phyloP scores from a whole-genome alignment of 2,797 vertebrate genomes.

The Linurgus olivaceus region DNA sequence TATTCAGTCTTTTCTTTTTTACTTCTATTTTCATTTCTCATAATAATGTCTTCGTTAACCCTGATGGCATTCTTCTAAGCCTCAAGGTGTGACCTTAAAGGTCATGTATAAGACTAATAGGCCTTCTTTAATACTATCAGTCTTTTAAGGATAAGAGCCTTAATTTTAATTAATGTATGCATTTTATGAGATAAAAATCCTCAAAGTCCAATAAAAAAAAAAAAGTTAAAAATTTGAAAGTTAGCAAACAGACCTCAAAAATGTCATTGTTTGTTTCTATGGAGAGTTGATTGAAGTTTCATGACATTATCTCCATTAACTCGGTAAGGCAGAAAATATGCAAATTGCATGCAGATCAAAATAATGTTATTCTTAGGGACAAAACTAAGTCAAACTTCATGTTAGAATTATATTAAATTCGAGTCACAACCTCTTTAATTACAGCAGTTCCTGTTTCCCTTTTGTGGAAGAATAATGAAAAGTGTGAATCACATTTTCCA shows the following conservation, averaged over 20 bases:
- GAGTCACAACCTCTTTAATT: slow-evolving; percentile 3
- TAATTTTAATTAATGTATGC: not conserved
- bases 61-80: not conserved
- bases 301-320: not conserved
- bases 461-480: slow-evolving; percentile 32
- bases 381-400: not conserved
- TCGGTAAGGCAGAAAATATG: not conserved
- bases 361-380: not conserved
- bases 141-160: not conserved
- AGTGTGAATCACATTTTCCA: slow-evolving; percentile 1
- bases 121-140: not conserved
- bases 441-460: not conserved
- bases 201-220: not conserved
- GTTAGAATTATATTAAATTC: slow-evolving; percentile 8
- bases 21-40: not conserved
- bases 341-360: not conserved
- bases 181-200: not conserved
- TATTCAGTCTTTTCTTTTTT: not conserved
- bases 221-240: not conserved
- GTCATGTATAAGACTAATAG: not conserved
- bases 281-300: not conserved
- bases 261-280: not conserved
- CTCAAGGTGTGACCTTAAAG: not conserved
- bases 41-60: not conserved
- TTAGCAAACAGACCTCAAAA: not conserved